A percentile compares a stretch with the other conserved stretches of the same genome.
phyloP scores from a whole-genome alignment of 2,888 invertebrate genomes.

The Amiota communis region DNA sequence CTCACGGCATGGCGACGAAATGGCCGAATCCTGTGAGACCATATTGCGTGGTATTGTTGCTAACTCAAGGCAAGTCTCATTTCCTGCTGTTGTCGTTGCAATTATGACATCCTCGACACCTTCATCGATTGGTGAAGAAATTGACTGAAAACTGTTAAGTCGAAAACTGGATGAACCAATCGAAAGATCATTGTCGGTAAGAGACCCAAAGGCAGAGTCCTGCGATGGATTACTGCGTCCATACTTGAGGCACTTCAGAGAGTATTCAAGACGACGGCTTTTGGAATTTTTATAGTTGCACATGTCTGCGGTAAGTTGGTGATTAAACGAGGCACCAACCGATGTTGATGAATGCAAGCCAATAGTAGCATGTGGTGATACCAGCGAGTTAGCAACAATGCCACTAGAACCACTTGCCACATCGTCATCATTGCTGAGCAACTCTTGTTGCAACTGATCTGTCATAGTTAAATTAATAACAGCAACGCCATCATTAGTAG shows the following conservation, averaged over 20 bases:
- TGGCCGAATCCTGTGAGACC: conserved; percentile 72
- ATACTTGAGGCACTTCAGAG: conserved; percentile 72
- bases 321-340: conserved; percentile 61
- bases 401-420: conserved; percentile 55
- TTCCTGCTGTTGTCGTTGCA: conserved; percentile 69
- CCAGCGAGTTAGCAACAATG: conserved; percentile 39
- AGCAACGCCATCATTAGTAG: conserved; percentile 32
- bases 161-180: conserved; percentile 73
- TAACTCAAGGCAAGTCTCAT: conserved; percentile 69
- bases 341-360: conserved; percentile 22
- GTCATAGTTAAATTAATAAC: conserved; percentile 11
- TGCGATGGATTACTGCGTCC: conserved; percentile 73
- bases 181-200: conserved; percentile 73
- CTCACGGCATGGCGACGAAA: conserved; percentile 71
- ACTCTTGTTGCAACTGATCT: conserved; percentile 33
- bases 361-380: conserved; percentile 41
- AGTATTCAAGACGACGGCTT: conserved; percentile 73
- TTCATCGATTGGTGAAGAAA: conserved; percentile 73
- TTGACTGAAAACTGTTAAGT: conserved; percentile 73
- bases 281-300: conserved; percentile 73
- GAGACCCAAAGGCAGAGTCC: conserved; percentile 73
- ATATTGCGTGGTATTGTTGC: conserved; percentile 69
- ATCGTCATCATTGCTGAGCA: not conserved
- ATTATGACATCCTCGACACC: conserved; percentile 73
- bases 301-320: conserved; percentile 72